These are phyloP conservation scores for Perizoma flavofasciatum DNA, from an alignment of 2,888 invertebrate species.

Conservation along the genomic window DNA sequence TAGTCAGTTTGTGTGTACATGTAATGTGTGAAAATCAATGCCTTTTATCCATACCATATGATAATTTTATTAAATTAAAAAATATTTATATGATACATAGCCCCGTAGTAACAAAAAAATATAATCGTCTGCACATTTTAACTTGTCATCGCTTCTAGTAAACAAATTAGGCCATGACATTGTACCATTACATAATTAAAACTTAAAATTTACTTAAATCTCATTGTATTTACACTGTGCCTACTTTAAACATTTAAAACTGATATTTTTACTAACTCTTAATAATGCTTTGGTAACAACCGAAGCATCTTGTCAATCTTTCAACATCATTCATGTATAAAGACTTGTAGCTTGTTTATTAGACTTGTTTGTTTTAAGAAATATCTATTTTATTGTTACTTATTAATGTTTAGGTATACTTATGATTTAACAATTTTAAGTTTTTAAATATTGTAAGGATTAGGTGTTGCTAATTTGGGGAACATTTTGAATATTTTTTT, in stretches of 20 bases:
- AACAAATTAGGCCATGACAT: constrained; percentile 48
- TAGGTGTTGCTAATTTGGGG: constrained; percentile 2
- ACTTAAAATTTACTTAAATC: constrained; percentile 12
- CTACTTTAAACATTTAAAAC: constrained; percentile 26
- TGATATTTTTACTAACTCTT: constrained; percentile 28
- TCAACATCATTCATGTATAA: constrained; percentile 4
- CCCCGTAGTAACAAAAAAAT: constrained; percentile 5
- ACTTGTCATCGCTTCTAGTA: constrained; percentile 44
- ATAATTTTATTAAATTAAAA: constrained; percentile 8
- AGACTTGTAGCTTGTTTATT: constrained; percentile 31
- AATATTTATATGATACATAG: constrained; percentile 1
- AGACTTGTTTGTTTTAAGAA: constrained; percentile 32
- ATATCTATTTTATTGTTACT: constrained; percentile 23
- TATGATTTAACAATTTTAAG: constrained; percentile 16
- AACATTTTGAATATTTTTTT: background rate
- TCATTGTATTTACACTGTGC: constrained; percentile 17
- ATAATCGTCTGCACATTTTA: constrained; percentile 13
- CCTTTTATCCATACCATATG: constrained; percentile 13
- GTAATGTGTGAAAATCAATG: constrained; percentile 17
- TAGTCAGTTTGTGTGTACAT: constrained; percentile 28
- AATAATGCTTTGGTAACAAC: constrained; percentile 19
- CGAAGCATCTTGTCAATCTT: constrained; percentile 14
- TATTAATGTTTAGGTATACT: constrained; percentile 5
- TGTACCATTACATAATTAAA: constrained; percentile 22
- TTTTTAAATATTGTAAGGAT: constrained; percentile 7